Evolutionary conservation across 2,888 invertebrate genomes (phyloP), one percentile per base, ranked within the genome.

Genomic region (Neocrepidodera transversa): DNA sequence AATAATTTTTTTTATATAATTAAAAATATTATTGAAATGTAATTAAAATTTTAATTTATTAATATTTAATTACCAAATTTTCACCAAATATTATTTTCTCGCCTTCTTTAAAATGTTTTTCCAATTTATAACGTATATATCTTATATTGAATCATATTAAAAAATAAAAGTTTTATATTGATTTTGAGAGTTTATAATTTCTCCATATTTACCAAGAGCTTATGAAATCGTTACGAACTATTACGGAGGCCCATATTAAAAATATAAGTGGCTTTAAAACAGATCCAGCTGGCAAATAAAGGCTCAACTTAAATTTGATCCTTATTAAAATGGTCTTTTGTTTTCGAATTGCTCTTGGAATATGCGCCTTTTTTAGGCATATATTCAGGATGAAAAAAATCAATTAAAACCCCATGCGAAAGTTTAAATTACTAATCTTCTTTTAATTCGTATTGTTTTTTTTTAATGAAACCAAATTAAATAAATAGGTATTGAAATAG

Each of bases 271-370:
- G 78, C 77, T 78, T 77, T 76, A 71, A 71, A 73, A 69, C 74
- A 74, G 75, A 78, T 76, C 77, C 76, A 71, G 74, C 74, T 72
- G 73, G 75, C 76, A 77, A 77, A 78, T 78, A 77, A 71, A 74
- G 73, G 76, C 74, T 76, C 76, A 76, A 77, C 76, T 76, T 75
- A 77, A 77, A 77, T 76, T 77, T 75, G 76, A 78, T 78, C 78
- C 78, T 76, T 74, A 76, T 76, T 76, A 76, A 77, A 78, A 74
- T 75, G 75, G 72, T 71, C 77, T 75, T 75, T 78, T 77, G 77
- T 77, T 78, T 77, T 74, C 76, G 71, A 70, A 76, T 74, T 72
- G 73, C 71, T 68, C 76, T 76, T 68, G 71, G 75, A 68, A 72
- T 64, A 68, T 67, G 66, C 66, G 61, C 61, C 7, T 45, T 45